Evolutionary conservation across 1,140 invertebrate species (phyloP), one percentile per base, ranked within the genome.

Genomic region (Idris sp.): DNA sequence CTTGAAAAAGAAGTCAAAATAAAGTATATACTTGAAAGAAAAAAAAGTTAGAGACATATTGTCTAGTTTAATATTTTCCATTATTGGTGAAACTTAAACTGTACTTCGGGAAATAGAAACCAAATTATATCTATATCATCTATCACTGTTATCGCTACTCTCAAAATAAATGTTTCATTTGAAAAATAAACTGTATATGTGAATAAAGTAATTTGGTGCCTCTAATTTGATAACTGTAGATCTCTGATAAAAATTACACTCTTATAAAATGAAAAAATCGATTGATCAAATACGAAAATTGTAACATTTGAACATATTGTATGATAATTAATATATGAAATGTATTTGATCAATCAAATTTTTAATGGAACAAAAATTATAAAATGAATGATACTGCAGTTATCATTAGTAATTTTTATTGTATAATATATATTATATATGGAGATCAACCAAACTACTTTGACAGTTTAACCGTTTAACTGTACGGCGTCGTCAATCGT

Each of bases 131-230:
- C 40, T 67, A 74, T 62, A 74, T 74, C 61, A 2, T 68, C 71
- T 74, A 74, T 74, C 64, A 74, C 72, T 75, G 73, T 75, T 75
- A 75, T 75, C 65, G 73, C 64, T 75, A 41, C 73, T 75, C 58
- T 74, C 44, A 75, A 53, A 59, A 61, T 74, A 69, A 75, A 75
- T 69, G 73, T 75, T 75, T 75, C 69, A n/a, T 74, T 74, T 62
- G 58, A 68, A 74, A 74, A 61, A 49, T 44, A 54, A 14, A 6
- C 10, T 58, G 16, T 33, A 56, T 51, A 26, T 46, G 1, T 19
- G 1, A 40, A 36, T 2, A 44, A 59, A 38, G 36, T 58, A 35
- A 61, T 48, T 62, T 35, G 13, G 18, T 14, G 22, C 5, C n/a
- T n/a, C n/a, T n/a, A n/a, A n/a, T n/a, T n/a, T n/a, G n/a, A n/a